phyloP scores from a whole-genome alignment of 2,888 invertebrate genomes.

The Sinopyrophorus schimmeli region DNA sequence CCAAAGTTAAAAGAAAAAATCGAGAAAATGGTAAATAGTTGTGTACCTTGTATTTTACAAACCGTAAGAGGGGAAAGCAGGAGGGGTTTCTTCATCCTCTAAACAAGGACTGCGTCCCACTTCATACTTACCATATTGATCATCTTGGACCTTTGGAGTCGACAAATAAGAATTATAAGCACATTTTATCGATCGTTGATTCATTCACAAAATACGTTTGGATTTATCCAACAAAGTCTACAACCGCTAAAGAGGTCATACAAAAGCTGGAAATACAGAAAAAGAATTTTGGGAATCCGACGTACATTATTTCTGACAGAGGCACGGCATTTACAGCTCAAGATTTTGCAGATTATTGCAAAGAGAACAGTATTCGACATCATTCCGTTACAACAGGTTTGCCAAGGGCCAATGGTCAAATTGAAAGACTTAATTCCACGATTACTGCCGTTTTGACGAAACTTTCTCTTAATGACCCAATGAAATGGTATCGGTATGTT shows the following conservation, averaged over 20 bases:
- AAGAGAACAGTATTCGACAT: constrained; percentile 16
- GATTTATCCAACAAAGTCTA: constrained; percentile 44
- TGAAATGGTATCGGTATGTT: constrained; percentile 33
- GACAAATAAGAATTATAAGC: constrained; percentile 41
- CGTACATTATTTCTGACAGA: constrained; percentile 35
- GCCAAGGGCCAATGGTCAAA: no score
- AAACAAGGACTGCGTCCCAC: constrained; percentile 41
- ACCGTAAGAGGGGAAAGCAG: constrained; percentile 40
- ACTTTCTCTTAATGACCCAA: no score
- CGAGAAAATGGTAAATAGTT: no score
- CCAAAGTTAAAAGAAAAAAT: no score
- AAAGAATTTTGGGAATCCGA: constrained; percentile 34
- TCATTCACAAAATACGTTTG: constrained; percentile 44
- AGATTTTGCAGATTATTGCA: constrained; percentile 22
- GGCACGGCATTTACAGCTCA: constrained; percentile 35
- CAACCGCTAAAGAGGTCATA: constrained; percentile 38
- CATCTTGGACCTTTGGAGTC: constrained; percentile 44
- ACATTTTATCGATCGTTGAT: constrained; percentile 44
- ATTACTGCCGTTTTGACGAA: no score
- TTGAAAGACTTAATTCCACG: no score
- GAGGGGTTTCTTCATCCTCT: constrained; percentile 42
- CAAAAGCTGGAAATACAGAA: constrained; percentile 33
- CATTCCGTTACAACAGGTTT: constrained; percentile 18
- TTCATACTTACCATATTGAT: constrained; percentile 44
- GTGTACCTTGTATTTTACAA: no score